Evolutionary conservation across 2,888 invertebrate species (phyloP), one percentile per base, ranked within the genome.

Genomic region (Agriotes lineatus): DNA sequence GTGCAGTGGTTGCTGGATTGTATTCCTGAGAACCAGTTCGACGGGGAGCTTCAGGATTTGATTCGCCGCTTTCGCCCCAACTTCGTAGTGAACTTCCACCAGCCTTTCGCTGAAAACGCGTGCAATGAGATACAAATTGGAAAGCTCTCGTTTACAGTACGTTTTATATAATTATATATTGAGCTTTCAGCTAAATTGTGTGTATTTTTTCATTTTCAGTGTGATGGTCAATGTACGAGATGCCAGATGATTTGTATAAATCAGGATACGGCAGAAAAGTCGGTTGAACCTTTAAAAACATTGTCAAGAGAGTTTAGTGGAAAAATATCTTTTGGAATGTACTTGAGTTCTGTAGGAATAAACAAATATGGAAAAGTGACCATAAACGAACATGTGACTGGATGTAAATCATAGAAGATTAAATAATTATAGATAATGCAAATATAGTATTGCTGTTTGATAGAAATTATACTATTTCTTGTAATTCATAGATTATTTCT

Each of bases 161-260:
- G 35, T 5, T n/a, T n/a, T n/a, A n/a, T n/a, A n/a, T n/a, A n/a
- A n/a, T n/a, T n/a, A n/a, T n/a, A n/a, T n/a, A n/a, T n/a, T n/a
- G n/a, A n/a, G n/a, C n/a, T n/a, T n/a, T n/a, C n/a, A n/a, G n/a
- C n/a, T n/a, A n/a, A n/a, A n/a, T n/a, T n/a, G n/a, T n/a, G n/a
- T n/a, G n/a, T n/a, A n/a, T n/a, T n/a, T n/a, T n/a, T n/a, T n/a
- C n/a, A n/a, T n/a, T 72, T 86, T 60, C 85, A 94, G 91, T 90
- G 91, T 58, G 90, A 91, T 74, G 95, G 94, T 0, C 89, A 89
- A 42, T 98, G 97, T 80, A 91, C 91, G 0, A 89, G 98, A 61
- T 99, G 98, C 81, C 96, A 96, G 84, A 97, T 98, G 95, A 93
- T 99, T 67, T 97, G 97, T 82, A 93, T 97, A 69, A 93, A 98